Conservation (phyloP, 2,113 vertebrate genomes). For the Xiphophorus hellerii region DNA sequence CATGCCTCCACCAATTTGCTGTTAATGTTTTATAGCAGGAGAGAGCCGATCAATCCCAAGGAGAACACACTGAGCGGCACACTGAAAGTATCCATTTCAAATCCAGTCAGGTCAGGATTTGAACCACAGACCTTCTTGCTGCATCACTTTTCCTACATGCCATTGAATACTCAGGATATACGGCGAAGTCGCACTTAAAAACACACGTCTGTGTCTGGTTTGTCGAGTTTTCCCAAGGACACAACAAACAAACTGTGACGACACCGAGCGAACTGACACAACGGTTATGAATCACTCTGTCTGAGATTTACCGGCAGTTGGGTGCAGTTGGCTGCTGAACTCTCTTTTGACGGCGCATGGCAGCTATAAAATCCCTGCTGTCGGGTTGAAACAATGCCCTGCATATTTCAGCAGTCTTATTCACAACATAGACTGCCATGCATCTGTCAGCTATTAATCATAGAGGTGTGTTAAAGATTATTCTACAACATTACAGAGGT, state of each 20-base stretch:
- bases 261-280: constrained; percentile 39
- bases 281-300: constrained; percentile 66
- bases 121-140: not conserved
- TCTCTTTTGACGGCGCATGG: constrained; percentile 29
- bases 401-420: constrained; percentile 51
- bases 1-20: no score
- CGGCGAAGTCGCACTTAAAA: not conserved
- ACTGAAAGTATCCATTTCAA: not conserved
- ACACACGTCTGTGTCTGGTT: not conserved
- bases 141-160: not conserved
- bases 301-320: constrained; percentile 71
- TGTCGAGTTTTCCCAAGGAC: not conserved
- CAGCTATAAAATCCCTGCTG: constrained; percentile 65
- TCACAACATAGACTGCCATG: constrained; percentile 55
- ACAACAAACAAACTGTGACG: constrained; percentile 41
- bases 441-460: constrained; percentile 59
- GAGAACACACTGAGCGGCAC: not conserved
- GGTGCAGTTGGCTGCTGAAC: constrained; percentile 54
- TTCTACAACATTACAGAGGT: constrained; percentile 35
- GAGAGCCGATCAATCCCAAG: not conserved
- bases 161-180: no score
- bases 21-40: not conserved
- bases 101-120: not conserved
- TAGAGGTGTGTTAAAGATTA: constrained; percentile 35
- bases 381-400: constrained; percentile 47